phyloP scores from a whole-genome alignment of 2,888 invertebrate species.

The Germaria angustata region DNA sequence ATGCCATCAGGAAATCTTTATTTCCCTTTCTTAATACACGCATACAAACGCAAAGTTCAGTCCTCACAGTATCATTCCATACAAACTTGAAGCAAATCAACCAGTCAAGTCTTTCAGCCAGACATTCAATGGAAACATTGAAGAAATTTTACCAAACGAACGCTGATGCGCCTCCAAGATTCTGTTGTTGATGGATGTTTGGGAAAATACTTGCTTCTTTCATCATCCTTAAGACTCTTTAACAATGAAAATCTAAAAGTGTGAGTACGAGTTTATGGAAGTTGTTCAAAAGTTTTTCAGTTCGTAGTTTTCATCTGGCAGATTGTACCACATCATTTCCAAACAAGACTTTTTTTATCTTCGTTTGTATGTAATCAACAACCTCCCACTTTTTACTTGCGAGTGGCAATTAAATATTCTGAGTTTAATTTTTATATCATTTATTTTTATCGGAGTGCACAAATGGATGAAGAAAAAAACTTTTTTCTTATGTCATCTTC shows the following conservation, averaged over 20 bases:
- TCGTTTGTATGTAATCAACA: not conserved
- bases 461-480: not conserved
- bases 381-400: slow-evolving; percentile 25
- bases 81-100: not conserved
- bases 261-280: not conserved
- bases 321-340: not conserved
- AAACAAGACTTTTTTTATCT: not conserved
- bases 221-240: not conserved
- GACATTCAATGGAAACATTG: slow-evolving; percentile 11
- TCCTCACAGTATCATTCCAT: not conserved
- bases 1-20: slow-evolving; percentile 18
- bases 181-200: not conserved
- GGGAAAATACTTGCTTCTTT: not conserved
- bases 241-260: not conserved
- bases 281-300: not conserved
- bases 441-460: not conserved
- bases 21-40: not conserved
- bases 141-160: not conserved
- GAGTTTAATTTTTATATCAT: slow-evolving; percentile 10
- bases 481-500: not conserved
- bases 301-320: not conserved
- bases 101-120: slow-evolving; percentile 17
- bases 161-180: slow-evolving; percentile 24
- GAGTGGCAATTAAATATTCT: slow-evolving; percentile 49
- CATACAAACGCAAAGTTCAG: not conserved